phyloP scores from a whole-genome alignment of 1,140 invertebrate genomes.

The Proctacanthus coquilletti region DNA sequence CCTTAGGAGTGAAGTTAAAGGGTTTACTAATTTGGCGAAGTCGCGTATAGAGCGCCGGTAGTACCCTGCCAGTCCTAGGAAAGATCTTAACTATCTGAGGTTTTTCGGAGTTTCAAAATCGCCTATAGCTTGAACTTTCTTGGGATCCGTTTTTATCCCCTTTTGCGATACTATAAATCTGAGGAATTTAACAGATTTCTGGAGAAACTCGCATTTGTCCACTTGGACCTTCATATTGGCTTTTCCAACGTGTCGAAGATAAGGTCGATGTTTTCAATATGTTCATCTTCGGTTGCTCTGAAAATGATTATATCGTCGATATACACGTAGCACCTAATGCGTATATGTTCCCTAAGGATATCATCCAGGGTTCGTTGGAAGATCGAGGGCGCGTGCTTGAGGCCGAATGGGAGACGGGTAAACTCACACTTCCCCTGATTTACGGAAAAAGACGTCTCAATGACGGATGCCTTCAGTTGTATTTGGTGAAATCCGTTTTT shows the following conservation, averaged over 20 bases:
- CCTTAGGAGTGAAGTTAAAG: not conserved
- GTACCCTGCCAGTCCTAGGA: not conserved
- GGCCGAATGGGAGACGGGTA: not conserved
- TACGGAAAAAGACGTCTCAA: not conserved
- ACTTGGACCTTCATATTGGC: not conserved
- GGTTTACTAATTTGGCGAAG: not conserved
- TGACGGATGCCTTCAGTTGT: conserved; percentile 15
- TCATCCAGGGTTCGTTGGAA: conserved; percentile 5
- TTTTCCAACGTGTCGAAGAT: too few species aligned
- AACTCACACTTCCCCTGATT: not conserved
- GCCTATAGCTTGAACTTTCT: not conserved
- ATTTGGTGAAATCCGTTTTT: conserved; percentile 22
- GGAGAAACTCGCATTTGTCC: conserved; percentile 1
- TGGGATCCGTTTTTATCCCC: not conserved
- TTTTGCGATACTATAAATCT: not conserved
- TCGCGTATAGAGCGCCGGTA: not conserved
- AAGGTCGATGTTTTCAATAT: conserved; percentile 11
- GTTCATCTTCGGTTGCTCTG: conserved; percentile 11
- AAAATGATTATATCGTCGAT: conserved; percentile 22
- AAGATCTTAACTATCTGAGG: not conserved
- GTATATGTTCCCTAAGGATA: not conserved
- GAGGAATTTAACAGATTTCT: not conserved
- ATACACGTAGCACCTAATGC: conserved; percentile 16
- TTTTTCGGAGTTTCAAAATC: not conserved
- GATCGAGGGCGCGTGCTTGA: not conserved